Evolutionary conservation across 2,797 vertebrate genomes (phyloP), one percentile per base, ranked within the genome.

Genomic region (Helicolenus hilgendorfi): DNA sequence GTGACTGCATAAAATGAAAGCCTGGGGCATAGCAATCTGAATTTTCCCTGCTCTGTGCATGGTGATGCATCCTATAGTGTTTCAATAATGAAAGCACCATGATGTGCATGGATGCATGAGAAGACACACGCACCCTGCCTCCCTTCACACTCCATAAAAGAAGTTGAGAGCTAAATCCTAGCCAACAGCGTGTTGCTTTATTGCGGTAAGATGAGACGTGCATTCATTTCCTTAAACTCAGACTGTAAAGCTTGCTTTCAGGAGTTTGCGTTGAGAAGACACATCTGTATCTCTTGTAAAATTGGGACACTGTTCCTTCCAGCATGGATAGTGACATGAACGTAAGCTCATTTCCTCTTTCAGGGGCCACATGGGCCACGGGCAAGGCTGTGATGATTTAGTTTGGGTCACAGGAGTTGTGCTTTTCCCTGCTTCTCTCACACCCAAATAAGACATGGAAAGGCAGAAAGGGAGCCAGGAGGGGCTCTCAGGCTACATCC

Each of bases 71-170:
- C 76, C 79, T 91, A 94, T 90, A 94, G 94, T 89, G 89, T 94
- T 94, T 95, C 81, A 94, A 91, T 96, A 96, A 96, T 92, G 86
- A 93, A 94, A 88, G 86, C 83, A 79, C 81, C 92, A 80, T 64
- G 86, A 92, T 94, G 90, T 88, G 91, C 90, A 92, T 84, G 86
- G 84, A 93, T 87, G 94, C 94, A 92, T 89, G 84, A 93, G 83
- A 80, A 89, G 82, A 89, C 77, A 77, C 70, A 68, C 69, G 82
- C 45, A 71, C 81, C 78, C 79, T 69, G 89, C 79, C 90, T 90
- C 88, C 45, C 85, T 88, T 93, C 87, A 89, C 86, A 79, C 77
- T 55, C 84, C 77, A 96, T 91, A 93, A 95, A 95, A 91, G 90
- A 94, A 84, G 83, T 60, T 73, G 75, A 79, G 67, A 81, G 86